These are phyloP conservation scores for Caradrina kadenii DNA, from an alignment of 2,888 invertebrate genomes.

Conservation along the genomic window DNA sequence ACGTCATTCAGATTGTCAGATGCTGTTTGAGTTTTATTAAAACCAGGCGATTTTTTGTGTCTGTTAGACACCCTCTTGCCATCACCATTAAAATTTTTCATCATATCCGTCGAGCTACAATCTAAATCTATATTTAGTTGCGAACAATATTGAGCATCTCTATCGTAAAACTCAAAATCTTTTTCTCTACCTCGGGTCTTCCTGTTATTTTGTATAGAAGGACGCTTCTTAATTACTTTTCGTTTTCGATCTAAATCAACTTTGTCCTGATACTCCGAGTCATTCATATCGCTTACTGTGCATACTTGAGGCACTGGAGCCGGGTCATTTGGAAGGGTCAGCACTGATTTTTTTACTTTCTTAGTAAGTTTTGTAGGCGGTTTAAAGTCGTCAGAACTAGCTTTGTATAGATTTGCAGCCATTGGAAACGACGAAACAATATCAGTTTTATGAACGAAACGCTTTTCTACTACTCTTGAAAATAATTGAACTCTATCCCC, in stretches of 20 bases:
- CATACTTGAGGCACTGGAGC: constrained; percentile 73
- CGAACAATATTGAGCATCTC: constrained; percentile 77
- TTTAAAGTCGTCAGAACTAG: constrained; percentile 83
- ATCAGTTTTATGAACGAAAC: constrained; percentile 72
- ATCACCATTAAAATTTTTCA: constrained; percentile 73
- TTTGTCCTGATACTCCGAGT: constrained; percentile 78
- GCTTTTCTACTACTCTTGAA: constrained; percentile 78
- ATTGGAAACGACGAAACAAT: constrained; percentile 77
- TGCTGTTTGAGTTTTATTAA: constrained; percentile 44
- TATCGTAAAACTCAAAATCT: constrained; percentile 74
- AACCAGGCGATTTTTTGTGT: constrained; percentile 46
- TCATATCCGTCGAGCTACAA: constrained; percentile 77
- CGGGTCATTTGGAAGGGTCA: constrained; percentile 80
- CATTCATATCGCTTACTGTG: constrained; percentile 85
- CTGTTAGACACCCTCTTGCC: constrained; percentile 60
- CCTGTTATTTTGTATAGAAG: constrained; percentile 60
- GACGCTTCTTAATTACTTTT: constrained; percentile 72
- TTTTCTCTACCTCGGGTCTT: constrained; percentile 67
- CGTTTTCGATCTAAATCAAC: constrained; percentile 64
- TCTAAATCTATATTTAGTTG: constrained; percentile 76
- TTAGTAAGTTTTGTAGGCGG: constrained; percentile 68
- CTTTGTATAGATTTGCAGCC: constrained; percentile 80
- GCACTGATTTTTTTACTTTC: constrained; percentile 82
- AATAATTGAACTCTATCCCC: constrained; percentile 73
- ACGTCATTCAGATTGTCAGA: constrained; percentile 74